Base-by-base conservation (phyloP, 2,888 invertebrate genomes). In the Harmothoe impar region DNA sequence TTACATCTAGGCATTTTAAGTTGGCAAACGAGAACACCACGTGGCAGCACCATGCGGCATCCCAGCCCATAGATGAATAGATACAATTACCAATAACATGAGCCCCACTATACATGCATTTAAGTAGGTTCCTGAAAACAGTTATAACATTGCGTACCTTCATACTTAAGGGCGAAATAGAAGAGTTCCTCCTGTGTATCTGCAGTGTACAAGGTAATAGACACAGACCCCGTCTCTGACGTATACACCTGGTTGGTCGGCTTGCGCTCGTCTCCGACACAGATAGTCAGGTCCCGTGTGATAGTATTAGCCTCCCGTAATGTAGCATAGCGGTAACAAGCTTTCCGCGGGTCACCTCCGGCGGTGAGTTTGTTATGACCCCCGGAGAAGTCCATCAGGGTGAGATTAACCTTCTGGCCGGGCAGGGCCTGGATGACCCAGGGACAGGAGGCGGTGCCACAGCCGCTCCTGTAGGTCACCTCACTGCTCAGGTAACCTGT, bases 341-440 rank as follows among this genome's bases (percentile, higher is more conserved):
- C 77, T 81, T 90, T 90, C 56, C 78, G 29, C 1, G 90, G 78
- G n/a, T 81, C 81, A 29, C 23, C 29, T 17, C 86, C 86, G 3
- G 86, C 29, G 52, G 86, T 86, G 54, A 56, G 52, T 52, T 33
- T 31, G 35, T 90, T 90, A 51, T 54, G 43, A 23, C 90, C 90
- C 29, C 54, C 78, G 56, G 90, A 81, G 81, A 91, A 91, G 86
- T 91, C 91, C 52, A 81, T 54, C 25, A 91, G 90, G 43, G 91
- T 90, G 31, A 91, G 56, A 89, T 91, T 91, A 86, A 91, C 81
- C 54, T 90, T 72, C 86, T 91, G 91, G 51, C 91, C 90, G 15
- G 33, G 84, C 35, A 89, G 89, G 25, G 91, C 91, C 29, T 81
- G 56, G 68, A 91, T 90, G 54, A 91, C 68, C 91, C 91, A 91